Percentiles rank a stretch among this genome's conserved stretches.
phyloP scores from a whole-genome alignment of 2,797 vertebrate genomes.

The Clarias laeviceps region DNA sequence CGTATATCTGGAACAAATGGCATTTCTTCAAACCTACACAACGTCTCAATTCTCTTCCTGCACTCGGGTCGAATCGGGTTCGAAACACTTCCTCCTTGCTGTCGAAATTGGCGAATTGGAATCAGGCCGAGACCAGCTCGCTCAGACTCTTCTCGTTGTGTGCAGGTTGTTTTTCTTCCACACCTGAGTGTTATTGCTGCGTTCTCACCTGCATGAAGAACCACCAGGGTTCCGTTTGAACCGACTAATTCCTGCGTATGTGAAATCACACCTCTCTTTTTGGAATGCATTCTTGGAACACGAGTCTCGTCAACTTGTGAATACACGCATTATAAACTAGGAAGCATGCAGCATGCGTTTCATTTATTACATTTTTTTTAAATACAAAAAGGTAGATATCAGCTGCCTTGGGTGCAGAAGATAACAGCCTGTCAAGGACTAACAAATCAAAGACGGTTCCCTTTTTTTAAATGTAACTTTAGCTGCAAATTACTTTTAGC shows the following conservation, averaged over 20 bases:
- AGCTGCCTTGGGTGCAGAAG: background rate
- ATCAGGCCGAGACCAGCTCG: background rate
- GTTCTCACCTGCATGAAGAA: background rate
- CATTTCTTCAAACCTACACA: background rate
- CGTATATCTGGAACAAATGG: background rate
- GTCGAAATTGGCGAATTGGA: background rate
- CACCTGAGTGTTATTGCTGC: background rate
- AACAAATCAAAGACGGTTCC: background rate
- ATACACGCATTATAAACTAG: background rate
- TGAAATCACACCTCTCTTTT: slow-evolving; percentile 1
- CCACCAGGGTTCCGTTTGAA: background rate
- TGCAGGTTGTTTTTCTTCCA: background rate
- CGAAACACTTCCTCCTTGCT: too few species aligned
- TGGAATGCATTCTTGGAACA: background rate
- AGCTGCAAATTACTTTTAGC: too few species aligned
- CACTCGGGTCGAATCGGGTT: background rate
- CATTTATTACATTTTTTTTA: background rate
- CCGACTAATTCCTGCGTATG: background rate
- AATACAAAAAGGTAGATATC: background rate
- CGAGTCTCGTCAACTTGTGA: background rate
- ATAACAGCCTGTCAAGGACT: background rate
- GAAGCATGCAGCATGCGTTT: background rate
- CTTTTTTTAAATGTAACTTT: background rate
- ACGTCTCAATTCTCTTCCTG: background rate
- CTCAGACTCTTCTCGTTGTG: background rate